These are phyloP conservation scores for Lathamus discolor DNA, from an alignment of 2,113 vertebrate species.

Conservation along the genomic window DNA sequence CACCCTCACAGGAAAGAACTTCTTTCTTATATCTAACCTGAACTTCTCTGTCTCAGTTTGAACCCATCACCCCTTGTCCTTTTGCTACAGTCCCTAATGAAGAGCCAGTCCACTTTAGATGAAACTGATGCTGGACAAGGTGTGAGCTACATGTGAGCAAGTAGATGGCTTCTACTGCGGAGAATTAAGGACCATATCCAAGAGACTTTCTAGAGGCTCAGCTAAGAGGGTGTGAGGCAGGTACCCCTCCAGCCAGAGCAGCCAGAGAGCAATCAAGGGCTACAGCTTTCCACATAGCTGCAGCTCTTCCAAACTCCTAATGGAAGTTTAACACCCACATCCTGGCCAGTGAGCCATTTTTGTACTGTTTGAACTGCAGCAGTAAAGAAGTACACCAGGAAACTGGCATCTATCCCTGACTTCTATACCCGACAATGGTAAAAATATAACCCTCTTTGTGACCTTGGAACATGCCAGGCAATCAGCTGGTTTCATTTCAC, in stretches of 20 bases:
- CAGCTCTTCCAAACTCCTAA: neutral
- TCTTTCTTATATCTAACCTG: neutral
- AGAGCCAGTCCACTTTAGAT: neutral
- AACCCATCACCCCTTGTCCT: neutral
- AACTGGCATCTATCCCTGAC: neutral
- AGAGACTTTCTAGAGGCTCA: neutral
- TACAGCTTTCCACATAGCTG: neutral
- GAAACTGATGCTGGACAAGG: neutral
- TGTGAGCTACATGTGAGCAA: neutral
- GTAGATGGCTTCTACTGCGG: neutral
- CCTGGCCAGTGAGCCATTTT: neutral
- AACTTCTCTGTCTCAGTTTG: neutral
- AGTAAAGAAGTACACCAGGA: neutral
- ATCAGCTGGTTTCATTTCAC: neutral
- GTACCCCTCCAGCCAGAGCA: neutral
- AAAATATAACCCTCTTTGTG: neutral
- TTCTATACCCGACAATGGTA: neutral
- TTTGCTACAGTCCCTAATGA: neutral
- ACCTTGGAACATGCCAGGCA: neutral
- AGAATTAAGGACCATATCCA: neutral
- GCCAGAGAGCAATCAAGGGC: neutral
- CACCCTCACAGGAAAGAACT: neutral
- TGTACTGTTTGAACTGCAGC: neutral
- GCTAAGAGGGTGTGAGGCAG: neutral
- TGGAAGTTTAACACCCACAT: accelerated